These are phyloP conservation scores for Pagetopsis macropterus DNA, from an alignment of 2,797 vertebrate species.

Conservation along the genomic window DNA sequence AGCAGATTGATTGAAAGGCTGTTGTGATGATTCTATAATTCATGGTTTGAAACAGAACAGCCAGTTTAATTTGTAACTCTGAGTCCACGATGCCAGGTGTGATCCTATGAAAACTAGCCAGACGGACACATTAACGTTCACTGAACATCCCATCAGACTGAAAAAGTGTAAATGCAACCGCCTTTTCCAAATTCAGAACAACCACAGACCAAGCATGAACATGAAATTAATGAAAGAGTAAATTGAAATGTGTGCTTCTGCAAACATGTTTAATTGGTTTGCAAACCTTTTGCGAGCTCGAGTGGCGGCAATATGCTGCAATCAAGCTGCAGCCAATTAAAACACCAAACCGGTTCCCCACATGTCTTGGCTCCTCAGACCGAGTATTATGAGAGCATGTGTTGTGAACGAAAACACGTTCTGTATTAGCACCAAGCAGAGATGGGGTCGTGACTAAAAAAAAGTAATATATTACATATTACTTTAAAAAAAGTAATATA, in stretches of 20 bases:
- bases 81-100: conserved; percentile 28
- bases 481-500: no score
- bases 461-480: no score
- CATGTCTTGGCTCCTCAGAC: not conserved
- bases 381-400: not conserved
- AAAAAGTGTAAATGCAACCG: not conserved
- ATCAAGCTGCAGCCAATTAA: conserved; percentile 6
- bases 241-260: conserved; percentile 19
- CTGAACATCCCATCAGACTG: conserved; percentile 1
- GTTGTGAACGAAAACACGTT: not conserved
- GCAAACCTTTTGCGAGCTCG: not conserved
- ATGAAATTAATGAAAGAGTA: conserved; percentile 6
- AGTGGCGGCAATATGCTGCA: not conserved
- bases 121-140: conserved; percentile 9
- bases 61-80: conserved; percentile 39
- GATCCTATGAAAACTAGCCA: not conserved
- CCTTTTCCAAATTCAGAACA: not conserved
- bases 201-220: not conserved
- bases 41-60: conserved; percentile 45
- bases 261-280: conserved; percentile 30
- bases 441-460: no score
- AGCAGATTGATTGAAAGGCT: conserved; percentile 65
- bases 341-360: not conserved
- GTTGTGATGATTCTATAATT: conserved; percentile 57
- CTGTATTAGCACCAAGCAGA: not conserved